phyloP scores from a whole-genome alignment of 2,797 vertebrate genomes.

The Aplochiton taeniatus region DNA sequence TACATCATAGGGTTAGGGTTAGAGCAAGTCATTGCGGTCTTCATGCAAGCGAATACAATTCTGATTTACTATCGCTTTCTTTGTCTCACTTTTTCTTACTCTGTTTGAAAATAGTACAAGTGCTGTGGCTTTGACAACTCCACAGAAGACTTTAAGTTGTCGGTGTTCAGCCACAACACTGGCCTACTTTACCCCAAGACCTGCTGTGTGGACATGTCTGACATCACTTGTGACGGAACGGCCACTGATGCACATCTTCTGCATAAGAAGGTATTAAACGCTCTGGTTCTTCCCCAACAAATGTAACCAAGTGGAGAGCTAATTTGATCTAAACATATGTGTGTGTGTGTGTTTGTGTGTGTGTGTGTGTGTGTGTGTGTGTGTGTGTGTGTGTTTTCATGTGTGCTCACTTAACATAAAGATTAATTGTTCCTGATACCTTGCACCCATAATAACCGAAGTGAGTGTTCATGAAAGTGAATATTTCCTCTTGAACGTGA shows the following conservation, averaged over 20 bases:
- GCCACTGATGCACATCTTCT: conserved; percentile 5
- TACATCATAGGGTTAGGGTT: no score
- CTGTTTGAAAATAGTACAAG: conserved; percentile 16
- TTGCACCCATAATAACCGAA: no score
- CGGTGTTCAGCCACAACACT: conserved; percentile 12
- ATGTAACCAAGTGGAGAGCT: no score
- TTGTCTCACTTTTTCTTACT: no score
- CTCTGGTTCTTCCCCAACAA: background rate
- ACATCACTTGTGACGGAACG: conserved; percentile 13
- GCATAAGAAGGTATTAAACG: background rate
- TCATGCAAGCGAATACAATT: no score
- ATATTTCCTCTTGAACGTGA: no score
- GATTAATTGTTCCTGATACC: no score
- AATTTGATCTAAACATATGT: background rate
- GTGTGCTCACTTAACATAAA: background rate
- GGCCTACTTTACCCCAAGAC: conserved; percentile 29
- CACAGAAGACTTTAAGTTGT: conserved; percentile 13
- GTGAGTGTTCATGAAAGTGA: no score
- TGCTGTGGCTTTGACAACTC: conserved; percentile 31
- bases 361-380: conserved; percentile 1
- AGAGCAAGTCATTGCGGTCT: no score
- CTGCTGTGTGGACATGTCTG: conserved; percentile 25
- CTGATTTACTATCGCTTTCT: no score
- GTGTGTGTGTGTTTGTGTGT: background rate
- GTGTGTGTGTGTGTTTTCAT: background rate